Percentiles rank a stretch among this genome's conserved stretches.
These are phyloP conservation scores for Quadroppia sp. DNA, from an alignment of 2,888 invertebrate species.

Conservation along the genomic window DNA sequence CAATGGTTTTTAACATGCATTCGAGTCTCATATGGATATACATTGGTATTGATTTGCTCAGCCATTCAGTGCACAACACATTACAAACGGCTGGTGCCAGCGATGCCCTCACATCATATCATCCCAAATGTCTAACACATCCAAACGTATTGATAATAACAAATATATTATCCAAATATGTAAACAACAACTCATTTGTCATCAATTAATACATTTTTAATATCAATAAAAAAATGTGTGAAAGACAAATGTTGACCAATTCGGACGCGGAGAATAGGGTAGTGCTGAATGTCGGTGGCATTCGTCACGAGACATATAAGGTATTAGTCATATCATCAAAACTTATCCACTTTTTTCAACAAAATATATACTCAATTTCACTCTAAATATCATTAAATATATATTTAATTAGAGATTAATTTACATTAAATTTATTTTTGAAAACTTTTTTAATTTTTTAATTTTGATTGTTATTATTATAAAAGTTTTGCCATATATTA, in stretches of 20 bases:
- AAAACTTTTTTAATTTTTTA: no score
- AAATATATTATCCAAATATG: background rate
- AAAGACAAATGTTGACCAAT: background rate
- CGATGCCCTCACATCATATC: background rate
- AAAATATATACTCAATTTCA: no score
- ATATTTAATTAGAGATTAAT: no score
- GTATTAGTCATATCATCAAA: conserved; percentile 9
- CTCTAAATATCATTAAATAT: no score
- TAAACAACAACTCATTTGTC: background rate
- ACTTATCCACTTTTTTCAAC: background rate
- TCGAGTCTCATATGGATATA: background rate
- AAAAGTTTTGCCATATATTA: no score
- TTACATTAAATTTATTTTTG: no score
- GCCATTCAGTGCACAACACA: background rate
- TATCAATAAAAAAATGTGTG: no score
- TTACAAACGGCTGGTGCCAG: background rate
- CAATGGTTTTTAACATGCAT: conserved; percentile 3
- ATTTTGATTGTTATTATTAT: no score
- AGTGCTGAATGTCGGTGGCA: conserved; percentile 88
- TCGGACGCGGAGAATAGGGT: conserved; percentile 83
- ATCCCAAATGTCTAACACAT: background rate
- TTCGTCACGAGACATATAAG: conserved; percentile 73
- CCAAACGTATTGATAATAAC: background rate
- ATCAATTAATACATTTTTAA: background rate
- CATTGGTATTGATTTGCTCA: conserved; percentile 9